phyloP scores from a whole-genome alignment of 2,113 vertebrate genomes.

The Dryoscopus gambensis region DNA sequence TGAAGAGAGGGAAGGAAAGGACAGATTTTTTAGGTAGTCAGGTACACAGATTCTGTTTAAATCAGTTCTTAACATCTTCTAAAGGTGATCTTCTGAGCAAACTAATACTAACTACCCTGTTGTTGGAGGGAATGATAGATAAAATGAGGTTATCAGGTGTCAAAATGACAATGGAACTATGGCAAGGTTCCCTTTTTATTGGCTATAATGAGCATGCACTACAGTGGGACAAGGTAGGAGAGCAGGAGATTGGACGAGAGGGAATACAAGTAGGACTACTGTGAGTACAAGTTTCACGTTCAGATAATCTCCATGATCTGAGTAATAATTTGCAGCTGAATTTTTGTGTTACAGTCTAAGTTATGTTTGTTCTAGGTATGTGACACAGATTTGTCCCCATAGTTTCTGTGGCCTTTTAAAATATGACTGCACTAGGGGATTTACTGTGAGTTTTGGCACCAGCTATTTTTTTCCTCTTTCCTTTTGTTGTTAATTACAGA shows the following conservation, averaged over 20 bases:
- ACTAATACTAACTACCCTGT: background rate
- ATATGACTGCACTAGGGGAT: background rate
- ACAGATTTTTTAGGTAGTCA: background rate
- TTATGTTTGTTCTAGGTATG: background rate
- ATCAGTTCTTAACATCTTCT: background rate
- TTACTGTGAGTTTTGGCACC: background rate
- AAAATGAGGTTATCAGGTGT: background rate
- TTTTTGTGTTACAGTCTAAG: background rate
- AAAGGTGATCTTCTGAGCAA: background rate
- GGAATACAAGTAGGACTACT: background rate
- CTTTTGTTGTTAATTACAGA: background rate
- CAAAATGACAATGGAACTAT: background rate
- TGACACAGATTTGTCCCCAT: background rate
- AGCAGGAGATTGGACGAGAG: background rate
- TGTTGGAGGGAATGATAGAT: background rate
- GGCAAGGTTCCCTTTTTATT: background rate
- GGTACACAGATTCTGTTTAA: background rate
- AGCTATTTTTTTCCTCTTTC: background rate
- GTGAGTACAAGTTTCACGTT: background rate
- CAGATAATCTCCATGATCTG: background rate
- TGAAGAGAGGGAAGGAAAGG: background rate
- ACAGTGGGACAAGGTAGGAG: background rate
- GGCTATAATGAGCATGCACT: background rate
- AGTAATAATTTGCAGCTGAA: background rate
- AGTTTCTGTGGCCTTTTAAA: background rate